These are phyloP conservation scores for Scaptomyza montana DNA, from an alignment of 1,140 invertebrate species.

Conservation along the genomic window DNA sequence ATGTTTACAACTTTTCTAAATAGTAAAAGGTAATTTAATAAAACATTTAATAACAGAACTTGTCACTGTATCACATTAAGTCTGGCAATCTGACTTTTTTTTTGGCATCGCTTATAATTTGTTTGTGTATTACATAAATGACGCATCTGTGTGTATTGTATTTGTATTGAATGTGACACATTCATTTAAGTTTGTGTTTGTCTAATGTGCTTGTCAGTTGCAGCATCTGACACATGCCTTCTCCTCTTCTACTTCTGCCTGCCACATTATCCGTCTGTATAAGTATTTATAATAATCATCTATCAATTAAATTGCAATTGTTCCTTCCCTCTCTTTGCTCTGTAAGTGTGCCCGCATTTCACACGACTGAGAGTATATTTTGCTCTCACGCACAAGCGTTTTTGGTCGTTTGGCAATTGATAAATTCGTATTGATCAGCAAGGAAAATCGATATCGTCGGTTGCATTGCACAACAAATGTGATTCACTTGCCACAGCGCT, in stretches of 20 bases:
- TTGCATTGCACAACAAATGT: conserved; percentile 62
- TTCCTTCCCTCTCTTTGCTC: background rate
- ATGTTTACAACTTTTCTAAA: background rate
- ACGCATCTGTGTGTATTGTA: background rate
- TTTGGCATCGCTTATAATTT: conserved; percentile 5
- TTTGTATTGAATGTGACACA: background rate
- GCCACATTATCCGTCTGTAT: background rate
- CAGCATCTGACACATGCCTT: background rate
- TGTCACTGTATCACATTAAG: background rate
- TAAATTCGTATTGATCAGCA: conserved; percentile 73
- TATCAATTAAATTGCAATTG: conserved; percentile 36
- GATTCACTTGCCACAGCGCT: conserved; percentile 60
- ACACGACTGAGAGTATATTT: conserved; percentile 37
- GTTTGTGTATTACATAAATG: background rate
- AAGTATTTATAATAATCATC: conserved; percentile 11
- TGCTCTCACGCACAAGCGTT: background rate
- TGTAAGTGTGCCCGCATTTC: conserved; percentile 60
- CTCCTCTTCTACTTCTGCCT: background rate
- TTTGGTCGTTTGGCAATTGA: conserved; percentile 56
- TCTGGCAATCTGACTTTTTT: background rate
- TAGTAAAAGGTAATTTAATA: background rate
- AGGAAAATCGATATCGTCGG: conserved; percentile 58
- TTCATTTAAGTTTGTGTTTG: background rate
- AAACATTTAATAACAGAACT: too few species aligned
- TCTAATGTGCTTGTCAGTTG: background rate